Evolutionary conservation across 2,888 invertebrate species (phyloP), one percentile per base, ranked within the genome.

Genomic region (Heliconius erato): DNA sequence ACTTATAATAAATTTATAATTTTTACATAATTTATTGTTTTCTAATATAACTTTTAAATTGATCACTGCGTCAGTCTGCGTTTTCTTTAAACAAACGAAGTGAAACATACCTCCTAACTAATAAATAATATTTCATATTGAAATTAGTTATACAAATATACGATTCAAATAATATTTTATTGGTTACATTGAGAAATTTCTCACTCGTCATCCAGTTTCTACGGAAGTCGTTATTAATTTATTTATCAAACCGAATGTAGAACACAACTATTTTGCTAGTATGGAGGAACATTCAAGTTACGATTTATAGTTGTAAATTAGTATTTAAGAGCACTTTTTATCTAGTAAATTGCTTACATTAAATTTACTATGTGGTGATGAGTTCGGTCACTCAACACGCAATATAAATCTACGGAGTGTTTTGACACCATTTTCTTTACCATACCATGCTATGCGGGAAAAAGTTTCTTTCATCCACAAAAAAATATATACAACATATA

Each of bases 161-260:
- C n/a, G 35, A 23, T n/a, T 35, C 6, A 76, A 54, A 54, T 54
- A 54, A 54, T 54, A 54, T 23, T 54, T 23, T 54, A 76, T 35
- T 76, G 54, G 32, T 74, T 14, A 59, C 16, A 63, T 35, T n/a
- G n/a, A 63, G 63, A 63, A 63, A 63, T 26, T 40, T 59, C 35
- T 35, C 59, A 76, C n/a, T 40, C 35, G 28, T 49, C 28, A 16
- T 63, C 72, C 35, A 54, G 74, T 76, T 35, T 76, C 59, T 40
- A 76, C 76, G 76, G 76, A 59, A 35, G 76, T 76, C 59, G 54
- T 76, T n/a, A 76, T 76, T 76, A 63, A 54, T 76, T 76, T 40
- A 63, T 63, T 76, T 63, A 76, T 35, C 14, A 14, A n/a, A 16
- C 6, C 12, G 6, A 63, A 63, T 35, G 63, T 63, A 40, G 76